Evolutionary conservation across 1,140 invertebrate genomes (phyloP), one percentile per base, ranked within the genome.

Genomic region (Trinorchestia longiramus): DNA sequence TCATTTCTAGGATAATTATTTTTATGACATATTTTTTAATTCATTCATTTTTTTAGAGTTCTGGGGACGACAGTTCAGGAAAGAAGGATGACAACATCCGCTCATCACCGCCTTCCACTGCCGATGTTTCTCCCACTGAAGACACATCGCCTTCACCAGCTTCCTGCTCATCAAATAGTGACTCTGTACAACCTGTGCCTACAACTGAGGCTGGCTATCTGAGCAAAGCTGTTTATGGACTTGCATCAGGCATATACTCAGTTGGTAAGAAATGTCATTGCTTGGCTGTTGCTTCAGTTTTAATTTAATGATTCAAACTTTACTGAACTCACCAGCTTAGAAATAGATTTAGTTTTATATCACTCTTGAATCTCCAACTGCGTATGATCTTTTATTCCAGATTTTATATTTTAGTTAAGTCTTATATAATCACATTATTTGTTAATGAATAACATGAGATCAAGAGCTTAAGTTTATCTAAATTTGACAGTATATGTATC

Each of bases 171-270:
- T 28, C 62, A 11, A 77, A 28, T 77, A 28, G 36, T 77, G 28
- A 1, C 28, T 77, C 62, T 36, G 28, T 77, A 28, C 62, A 41
- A 3, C 28, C 88, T 41, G 43, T 15, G 15, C 88, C 88, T 90
- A 44, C 92, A 43, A 19, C 92, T 17, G 88, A 42, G 43, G 43
- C 96, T 43, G 96, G 96, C n/a, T 96, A 96, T 77, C 77, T 96
- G 87, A 96, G 92, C 57, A 95, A 95, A 44, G 96, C 96, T 15
- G 96, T 96, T 0, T 53, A 47, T 45, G 96, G 96, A 36, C 92
- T 96, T 44, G 96, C 96, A n/a, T 96, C 96, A 87, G 96, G 96
- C 57, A 96, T 96, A 42, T 96, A 96, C 92, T 43, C 88, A 95
- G 96, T 96, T 87, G 96, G 96, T 96, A 45, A 96, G 96, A 43